Evolutionary conservation across 2,888 invertebrate species (phyloP).

Genomic region (Strigamia crassipes): DNA sequence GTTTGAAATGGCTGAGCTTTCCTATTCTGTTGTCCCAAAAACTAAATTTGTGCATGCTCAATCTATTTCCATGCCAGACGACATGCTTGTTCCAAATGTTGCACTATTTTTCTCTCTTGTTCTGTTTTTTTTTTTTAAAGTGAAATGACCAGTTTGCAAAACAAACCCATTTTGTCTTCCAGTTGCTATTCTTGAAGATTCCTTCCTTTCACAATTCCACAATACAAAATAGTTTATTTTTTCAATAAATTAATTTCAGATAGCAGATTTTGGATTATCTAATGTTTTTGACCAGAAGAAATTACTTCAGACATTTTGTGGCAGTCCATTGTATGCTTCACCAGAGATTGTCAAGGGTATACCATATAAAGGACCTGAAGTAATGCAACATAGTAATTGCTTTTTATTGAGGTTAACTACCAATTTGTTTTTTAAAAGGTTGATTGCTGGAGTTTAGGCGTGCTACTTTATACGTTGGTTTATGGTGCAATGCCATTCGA

Average conservation of each 20-base stretch:
- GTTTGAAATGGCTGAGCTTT: neutral
- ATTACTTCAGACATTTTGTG: slow-evolving; percentile 89
- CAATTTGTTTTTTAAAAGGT: slow-evolving; percentile 57
- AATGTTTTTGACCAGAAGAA: slow-evolving; percentile 92
- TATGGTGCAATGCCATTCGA: slow-evolving; percentile 99
- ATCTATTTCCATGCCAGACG: neutral
- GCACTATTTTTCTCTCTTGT: neutral
- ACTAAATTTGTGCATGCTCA: neutral
- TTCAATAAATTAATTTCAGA: slow-evolving; percentile 64
- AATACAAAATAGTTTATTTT: slow-evolving; percentile 44
- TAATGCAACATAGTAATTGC: slow-evolving; percentile 54
- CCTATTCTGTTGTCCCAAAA: neutral
- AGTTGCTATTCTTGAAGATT: neutral
- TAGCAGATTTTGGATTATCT: slow-evolving; percentile 97
- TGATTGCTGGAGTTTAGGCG: slow-evolving; percentile 84
- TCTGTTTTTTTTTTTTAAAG: neutral
- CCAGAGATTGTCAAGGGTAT: slow-evolving; percentile 97
- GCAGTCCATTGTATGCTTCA: slow-evolving; percentile 93
- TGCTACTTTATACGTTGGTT: slow-evolving; percentile 93
- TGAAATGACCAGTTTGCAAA: neutral
- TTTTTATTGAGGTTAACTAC: neutral
- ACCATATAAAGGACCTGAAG: slow-evolving; percentile 96
- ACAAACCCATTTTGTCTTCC: neutral
- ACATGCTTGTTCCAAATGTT: neutral
- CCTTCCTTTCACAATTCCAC: neutral